Evolutionary conservation across 2,888 invertebrate genomes (phyloP).

Genomic region (Limnephilus marmoratus): DNA sequence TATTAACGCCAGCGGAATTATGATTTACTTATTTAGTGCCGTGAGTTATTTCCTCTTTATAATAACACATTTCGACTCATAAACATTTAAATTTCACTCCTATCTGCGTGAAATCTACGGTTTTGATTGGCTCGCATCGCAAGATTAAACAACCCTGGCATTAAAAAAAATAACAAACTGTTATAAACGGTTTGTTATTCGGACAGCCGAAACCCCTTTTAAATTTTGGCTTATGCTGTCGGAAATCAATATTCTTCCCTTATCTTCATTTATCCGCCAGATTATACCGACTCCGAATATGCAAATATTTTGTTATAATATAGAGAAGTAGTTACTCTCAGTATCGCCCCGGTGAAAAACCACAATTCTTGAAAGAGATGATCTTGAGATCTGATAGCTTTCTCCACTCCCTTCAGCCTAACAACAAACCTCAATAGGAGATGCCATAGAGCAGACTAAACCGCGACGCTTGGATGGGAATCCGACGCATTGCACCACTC

Average conservation of each 20-base stretch:
- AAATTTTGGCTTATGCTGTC: neutral
- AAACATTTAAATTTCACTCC: constrained; percentile 15
- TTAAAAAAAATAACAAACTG: neutral
- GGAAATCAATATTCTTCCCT: neutral
- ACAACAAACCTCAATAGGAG: no score
- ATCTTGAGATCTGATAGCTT: no score
- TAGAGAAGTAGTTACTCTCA: no score
- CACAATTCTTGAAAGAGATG: no score
- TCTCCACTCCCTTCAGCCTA: no score
- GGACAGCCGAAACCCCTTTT: neutral
- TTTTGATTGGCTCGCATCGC: neutral
- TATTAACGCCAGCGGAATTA: constrained; percentile 36
- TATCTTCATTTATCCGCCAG: neutral
- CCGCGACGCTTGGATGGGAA: neutral
- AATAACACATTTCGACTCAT: constrained; percentile 10
- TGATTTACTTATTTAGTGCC: constrained; percentile 10
- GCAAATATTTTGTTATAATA: neutral
- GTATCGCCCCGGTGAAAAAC: no score
- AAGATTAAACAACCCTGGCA: neutral
- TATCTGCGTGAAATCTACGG: neutral
- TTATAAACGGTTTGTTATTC: neutral
- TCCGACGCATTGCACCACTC: no score
- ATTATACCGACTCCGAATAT: neutral
- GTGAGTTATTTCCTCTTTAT: neutral
- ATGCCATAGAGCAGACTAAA: neutral